These are phyloP conservation scores for Lymantria dispar DNA, from an alignment of 2,888 invertebrate species.

Conservation along the genomic window DNA sequence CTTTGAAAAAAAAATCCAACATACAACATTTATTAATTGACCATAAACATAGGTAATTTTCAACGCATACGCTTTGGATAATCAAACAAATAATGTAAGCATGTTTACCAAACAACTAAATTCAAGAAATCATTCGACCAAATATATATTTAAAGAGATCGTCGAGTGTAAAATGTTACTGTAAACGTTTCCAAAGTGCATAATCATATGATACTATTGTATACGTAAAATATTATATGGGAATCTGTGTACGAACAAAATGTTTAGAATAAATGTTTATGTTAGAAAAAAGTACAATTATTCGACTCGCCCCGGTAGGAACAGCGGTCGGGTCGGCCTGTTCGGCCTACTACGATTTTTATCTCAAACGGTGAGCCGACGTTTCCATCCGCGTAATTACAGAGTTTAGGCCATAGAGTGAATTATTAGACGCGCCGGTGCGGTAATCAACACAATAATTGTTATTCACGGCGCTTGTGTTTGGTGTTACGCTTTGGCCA, in stretches of 20 bases:
- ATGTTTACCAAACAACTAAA: not conserved
- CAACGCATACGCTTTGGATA: not conserved
- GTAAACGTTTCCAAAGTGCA: slow-evolving; percentile 6
- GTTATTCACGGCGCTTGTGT: slow-evolving; percentile 64
- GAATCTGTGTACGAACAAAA: slow-evolving; percentile 33
- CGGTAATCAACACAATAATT: slow-evolving; percentile 77
- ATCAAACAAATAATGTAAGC: not conserved
- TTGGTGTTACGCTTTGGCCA: slow-evolving; percentile 37
- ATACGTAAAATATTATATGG: slow-evolving; percentile 20
- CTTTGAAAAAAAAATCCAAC: too few species aligned
- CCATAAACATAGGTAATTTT: too few species aligned
- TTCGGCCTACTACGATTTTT: slow-evolving; percentile 61
- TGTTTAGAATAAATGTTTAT: slow-evolving; percentile 70
- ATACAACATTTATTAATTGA: too few species aligned
- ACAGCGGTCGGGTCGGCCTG: slow-evolving; percentile 22
- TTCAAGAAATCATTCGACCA: slow-evolving; percentile 5
- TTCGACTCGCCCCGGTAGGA: slow-evolving; percentile 43
- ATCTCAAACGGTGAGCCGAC: slow-evolving; percentile 78
- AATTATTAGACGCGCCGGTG: slow-evolving; percentile 75
- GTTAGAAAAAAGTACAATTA: slow-evolving; percentile 59
- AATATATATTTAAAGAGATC: slow-evolving; percentile 4
- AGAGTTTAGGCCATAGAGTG: slow-evolving; percentile 76
- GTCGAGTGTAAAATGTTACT: slow-evolving; percentile 6
- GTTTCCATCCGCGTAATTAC: slow-evolving; percentile 77
- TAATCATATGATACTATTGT: slow-evolving; percentile 8